Evolutionary conservation across 1,140 invertebrate genomes (phyloP), one percentile per base, ranked within the genome.

Genomic region (Pseudoatta argentina): DNA sequence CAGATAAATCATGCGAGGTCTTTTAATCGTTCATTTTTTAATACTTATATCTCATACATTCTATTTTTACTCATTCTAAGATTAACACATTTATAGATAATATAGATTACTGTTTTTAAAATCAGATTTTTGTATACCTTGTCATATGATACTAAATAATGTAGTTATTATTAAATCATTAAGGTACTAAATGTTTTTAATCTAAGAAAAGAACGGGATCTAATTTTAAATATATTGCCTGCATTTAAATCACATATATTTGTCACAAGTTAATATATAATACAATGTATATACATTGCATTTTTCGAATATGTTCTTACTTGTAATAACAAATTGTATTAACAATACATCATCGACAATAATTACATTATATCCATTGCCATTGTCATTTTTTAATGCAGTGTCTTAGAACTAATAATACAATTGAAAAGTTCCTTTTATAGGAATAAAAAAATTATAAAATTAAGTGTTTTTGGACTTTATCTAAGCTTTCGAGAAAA

Each of bases 221-320:
- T 51, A 66, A 55, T 78, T 61, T 51, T 59, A 21, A 89, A 63
- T 24, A 55, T 18, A 57, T 44, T 21, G 59, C 21, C 21, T 21
- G 14, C 16, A 21, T 48, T 79, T 44, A 48, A 82, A 51, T 73
- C 53, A 87, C 78, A 44, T 67, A 72, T 83, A 87, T 64, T 61
- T 64, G 51, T 82, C 53, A 75, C 79, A 77, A 87, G 67, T 63
- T 88, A 86, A 24, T 76, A 85, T 79, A 72, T 81, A 73, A 59
- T 89, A 90, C 87, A 90, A 90, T 87, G 71, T 88, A 90, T 72
- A 85, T 87, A 30, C 44, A 67, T 81, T 81, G 57, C 34, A 85
- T 76, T 24, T 24, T 64, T 77, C 39, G n/a, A 61, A 44, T 48
- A 82, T 48, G 39, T 44, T 7, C 34, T 71, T 73, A 63, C 5